A percentile compares a stretch with the other conserved stretches of the same genome.
These are phyloP conservation scores for Actinemys pallida DNA, from an alignment of 2,113 vertebrate genomes.

Conservation along the genomic window DNA sequence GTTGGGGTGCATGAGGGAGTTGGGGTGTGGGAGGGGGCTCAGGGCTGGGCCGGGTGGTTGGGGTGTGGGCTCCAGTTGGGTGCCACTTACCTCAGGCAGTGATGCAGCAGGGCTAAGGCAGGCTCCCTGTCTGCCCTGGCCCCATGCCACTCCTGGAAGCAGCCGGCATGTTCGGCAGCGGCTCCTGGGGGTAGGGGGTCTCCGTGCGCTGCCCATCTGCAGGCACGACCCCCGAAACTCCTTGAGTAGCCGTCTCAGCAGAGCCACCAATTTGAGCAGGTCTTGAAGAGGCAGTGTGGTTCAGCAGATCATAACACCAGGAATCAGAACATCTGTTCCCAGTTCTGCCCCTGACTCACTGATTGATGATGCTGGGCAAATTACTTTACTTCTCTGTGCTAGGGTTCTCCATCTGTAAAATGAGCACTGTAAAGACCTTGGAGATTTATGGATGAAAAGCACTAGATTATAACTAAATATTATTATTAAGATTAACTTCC, in stretches of 20 bases:
- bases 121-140: no score
- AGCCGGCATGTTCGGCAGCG: accelerated
- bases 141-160: no score
- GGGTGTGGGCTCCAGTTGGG: no score
- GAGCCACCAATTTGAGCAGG: background rate
- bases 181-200: no score
- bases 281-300: background rate
- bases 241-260: background rate
- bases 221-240: background rate
- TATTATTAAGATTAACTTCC: background rate
- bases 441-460: background rate
- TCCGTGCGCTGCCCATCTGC: no score
- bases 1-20: no score
- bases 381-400: background rate
- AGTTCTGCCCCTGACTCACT: background rate
- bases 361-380: background rate
- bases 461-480: background rate
- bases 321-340: background rate
- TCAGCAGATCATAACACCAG: background rate
- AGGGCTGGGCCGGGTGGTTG: no score
- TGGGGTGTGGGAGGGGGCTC: no score
- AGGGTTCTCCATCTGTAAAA: background rate
- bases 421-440: background rate
- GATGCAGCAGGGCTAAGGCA: no score
- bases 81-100: no score